Conservation (phyloP, 2,888 invertebrate genomes). For the Bombyx huttoni region DNA sequence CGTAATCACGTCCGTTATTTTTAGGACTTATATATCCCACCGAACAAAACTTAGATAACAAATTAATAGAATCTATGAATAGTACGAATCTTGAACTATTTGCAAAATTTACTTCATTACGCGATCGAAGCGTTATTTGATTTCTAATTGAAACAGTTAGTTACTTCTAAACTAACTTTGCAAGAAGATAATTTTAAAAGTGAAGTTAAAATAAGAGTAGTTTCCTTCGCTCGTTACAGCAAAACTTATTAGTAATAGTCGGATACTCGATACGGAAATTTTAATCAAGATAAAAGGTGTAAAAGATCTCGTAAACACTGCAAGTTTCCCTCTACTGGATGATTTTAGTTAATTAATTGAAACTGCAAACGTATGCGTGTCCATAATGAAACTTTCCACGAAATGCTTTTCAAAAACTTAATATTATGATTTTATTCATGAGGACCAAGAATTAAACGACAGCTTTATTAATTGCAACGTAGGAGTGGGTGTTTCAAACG, state of each 20-base stretch:
- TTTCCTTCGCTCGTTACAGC: not conserved
- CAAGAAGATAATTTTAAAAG: not conserved
- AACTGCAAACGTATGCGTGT: conserved; percentile 11
- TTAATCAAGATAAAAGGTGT: conserved; percentile 24
- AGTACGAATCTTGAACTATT: too few species aligned
- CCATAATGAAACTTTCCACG: not conserved
- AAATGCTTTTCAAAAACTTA: not conserved
- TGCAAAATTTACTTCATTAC: too few species aligned
- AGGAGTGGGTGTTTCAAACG: conserved; percentile 1
- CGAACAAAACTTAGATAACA: too few species aligned
- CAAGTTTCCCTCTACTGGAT: conserved; percentile 8
- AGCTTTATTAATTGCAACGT: conserved; percentile 2
- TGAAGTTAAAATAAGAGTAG: not conserved
- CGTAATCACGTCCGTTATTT: too few species aligned
- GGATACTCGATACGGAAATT: conserved; percentile 6
- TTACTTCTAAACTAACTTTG: not conserved
- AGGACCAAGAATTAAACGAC: not conserved
- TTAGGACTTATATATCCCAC: too few species aligned
- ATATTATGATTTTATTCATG: not conserved
- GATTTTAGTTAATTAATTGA: conserved; percentile 14
- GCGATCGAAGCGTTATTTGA: too few species aligned
- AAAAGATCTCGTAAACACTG: conserved; percentile 11
- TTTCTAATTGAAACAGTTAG: not conserved
- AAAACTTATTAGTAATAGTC: not conserved
- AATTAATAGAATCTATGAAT: too few species aligned